A percentile compares a stretch with the other conserved stretches of the same genome.
Conservation (phyloP, 1,140 invertebrate species). For the Drosophila ohnishii region DNA sequence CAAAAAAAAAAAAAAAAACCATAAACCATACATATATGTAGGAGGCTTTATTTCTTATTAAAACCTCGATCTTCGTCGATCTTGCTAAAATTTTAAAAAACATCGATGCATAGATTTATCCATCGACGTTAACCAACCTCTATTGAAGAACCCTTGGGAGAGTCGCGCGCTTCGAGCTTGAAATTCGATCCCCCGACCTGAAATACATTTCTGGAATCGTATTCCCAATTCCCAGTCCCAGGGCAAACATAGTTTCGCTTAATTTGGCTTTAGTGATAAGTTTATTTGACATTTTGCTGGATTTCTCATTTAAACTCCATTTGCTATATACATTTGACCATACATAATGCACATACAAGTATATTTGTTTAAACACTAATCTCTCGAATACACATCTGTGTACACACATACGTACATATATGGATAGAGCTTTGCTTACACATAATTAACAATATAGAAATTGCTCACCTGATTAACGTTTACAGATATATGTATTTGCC, state of each 20-base stretch:
- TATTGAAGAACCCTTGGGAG: too few species aligned
- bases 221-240: neutral
- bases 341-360: slow-evolving; percentile 49
- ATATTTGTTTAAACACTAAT: slow-evolving; percentile 47
- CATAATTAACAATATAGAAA: slow-evolving; percentile 80
- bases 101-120: too few species aligned
- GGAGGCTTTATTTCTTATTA: too few species aligned
- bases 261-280: slow-evolving; percentile 51
- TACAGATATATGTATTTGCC: slow-evolving; percentile 66
- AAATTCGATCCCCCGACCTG: neutral
- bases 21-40: too few species aligned
- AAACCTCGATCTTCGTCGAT: too few species aligned
- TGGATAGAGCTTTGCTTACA: slow-evolving; percentile 70
- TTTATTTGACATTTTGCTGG: slow-evolving; percentile 69
- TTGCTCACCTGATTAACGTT: slow-evolving; percentile 78
- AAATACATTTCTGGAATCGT: neutral
- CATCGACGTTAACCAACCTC: too few species aligned
- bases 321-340: slow-evolving; percentile 60
- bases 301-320: slow-evolving; percentile 53
- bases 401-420: slow-evolving; percentile 38
- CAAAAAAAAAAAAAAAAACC: too few species aligned
- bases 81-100: too few species aligned
- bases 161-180: too few species aligned
- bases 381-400: slow-evolving; percentile 45
- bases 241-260: neutral